Percentiles rank a stretch among this genome's conserved stretches.
phyloP scores from a whole-genome alignment of 2,797 vertebrate species.

The Pseudochirops cupreus region DNA sequence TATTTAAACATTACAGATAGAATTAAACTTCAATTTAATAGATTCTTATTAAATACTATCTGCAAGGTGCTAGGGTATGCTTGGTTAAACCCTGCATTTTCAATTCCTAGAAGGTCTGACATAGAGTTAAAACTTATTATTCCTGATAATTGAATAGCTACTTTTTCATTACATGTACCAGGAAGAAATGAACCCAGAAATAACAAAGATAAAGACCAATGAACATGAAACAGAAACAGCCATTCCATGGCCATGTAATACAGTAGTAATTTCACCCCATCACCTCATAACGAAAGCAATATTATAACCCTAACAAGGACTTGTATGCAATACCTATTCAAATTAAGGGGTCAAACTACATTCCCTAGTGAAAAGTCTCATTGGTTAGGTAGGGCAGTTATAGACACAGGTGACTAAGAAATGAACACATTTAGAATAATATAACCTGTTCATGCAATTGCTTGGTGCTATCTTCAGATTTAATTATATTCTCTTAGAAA shows the following conservation, averaged over 20 bases:
- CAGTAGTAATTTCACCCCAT: constrained; percentile 34
- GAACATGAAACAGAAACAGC: constrained; percentile 12
- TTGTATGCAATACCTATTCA: constrained; percentile 44
- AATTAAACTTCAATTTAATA: background rate
- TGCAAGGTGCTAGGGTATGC: constrained; percentile 35
- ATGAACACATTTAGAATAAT: background rate
- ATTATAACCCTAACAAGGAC: constrained; percentile 38
- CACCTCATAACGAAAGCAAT: constrained; percentile 44
- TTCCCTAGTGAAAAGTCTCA: constrained; percentile 56
- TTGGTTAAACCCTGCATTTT: constrained; percentile 56
- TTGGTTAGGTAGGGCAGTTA: constrained; percentile 64
- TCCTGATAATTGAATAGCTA: background rate
- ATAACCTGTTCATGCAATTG: constrained; percentile 29
- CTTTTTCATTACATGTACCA: constrained; percentile 2
- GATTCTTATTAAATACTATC: background rate
- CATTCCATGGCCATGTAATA: constrained; percentile 33
- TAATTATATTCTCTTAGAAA: constrained; percentile 56
- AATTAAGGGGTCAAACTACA: constrained; percentile 47
- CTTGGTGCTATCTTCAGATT: constrained; percentile 54
- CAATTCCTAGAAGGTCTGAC: constrained; percentile 47
- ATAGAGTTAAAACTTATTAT: constrained; percentile 47
- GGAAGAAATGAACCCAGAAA: constrained; percentile 38
- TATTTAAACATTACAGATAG: background rate
- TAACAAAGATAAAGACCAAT: constrained; percentile 38
- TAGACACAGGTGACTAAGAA: constrained; percentile 27